Conservation (phyloP, 1,140 invertebrate genomes). For the Amphibalanus amphitrite region DNA sequence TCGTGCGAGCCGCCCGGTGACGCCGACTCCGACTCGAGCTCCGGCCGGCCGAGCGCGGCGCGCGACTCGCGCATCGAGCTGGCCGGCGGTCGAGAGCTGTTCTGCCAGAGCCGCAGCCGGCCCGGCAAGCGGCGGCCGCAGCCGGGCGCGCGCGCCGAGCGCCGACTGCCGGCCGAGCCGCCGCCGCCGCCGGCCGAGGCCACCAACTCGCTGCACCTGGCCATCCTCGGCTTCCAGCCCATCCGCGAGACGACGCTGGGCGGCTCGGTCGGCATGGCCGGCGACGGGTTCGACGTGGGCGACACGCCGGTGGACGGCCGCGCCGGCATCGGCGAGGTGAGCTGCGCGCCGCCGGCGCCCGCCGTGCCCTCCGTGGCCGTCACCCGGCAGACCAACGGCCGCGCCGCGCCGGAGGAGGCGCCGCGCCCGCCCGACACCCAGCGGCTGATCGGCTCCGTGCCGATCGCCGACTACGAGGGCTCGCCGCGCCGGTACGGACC, state of each 20-base stretch:
- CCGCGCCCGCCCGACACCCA: conserved; percentile 16
- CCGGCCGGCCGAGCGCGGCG: conserved; percentile 15
- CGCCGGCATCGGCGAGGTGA: not conserved
- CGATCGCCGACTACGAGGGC: conserved; percentile 78
- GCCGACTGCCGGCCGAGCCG: conserved; percentile 26
- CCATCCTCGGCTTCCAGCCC: conserved; percentile 11
- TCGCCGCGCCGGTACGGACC: conserved; percentile 71
- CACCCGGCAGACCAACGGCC: conserved; percentile 14
- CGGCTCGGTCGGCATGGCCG: conserved; percentile 10
- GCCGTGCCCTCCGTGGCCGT: conserved; percentile 8
- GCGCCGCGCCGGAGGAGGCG: conserved; percentile 16
- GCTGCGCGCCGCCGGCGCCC: conserved; percentile 11
- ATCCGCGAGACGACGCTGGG: conserved; percentile 14
- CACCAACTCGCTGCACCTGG: conserved; percentile 7
- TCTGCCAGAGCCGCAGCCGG: conserved; percentile 62
- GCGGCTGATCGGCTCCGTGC: conserved; percentile 64
- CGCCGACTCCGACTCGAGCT: conserved; percentile 11
- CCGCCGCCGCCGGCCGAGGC: conserved; percentile 11
- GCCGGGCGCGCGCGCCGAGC: conserved; percentile 23
- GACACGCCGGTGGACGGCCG: not conserved
- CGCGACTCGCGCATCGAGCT: conserved; percentile 58
- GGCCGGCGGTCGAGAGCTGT: conserved; percentile 65
- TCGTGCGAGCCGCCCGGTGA: conserved; percentile 13
- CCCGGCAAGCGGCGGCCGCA: conserved; percentile 43
- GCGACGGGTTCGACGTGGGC: conserved; percentile 9